Conservation (phyloP, 2,113 vertebrate genomes). For the Phalacrocorax aristotelis region DNA sequence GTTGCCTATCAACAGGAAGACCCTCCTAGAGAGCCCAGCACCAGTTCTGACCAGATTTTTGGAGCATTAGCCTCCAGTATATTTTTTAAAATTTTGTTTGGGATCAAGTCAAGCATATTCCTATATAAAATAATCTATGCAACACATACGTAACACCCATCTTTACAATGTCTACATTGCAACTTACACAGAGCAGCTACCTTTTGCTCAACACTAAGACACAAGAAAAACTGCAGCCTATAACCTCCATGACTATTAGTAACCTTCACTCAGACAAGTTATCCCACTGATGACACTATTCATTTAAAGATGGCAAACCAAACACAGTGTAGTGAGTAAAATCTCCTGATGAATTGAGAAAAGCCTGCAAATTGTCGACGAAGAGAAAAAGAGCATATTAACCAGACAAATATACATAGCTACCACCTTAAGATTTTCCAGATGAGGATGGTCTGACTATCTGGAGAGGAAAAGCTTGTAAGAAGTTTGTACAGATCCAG, state of each 20-base stretch:
- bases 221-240: background rate
- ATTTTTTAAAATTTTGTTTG: background rate
- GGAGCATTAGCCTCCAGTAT: background rate
- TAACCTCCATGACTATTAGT: background rate
- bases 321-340: background rate
- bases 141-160: rapidly evolving
- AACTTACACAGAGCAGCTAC: background rate
- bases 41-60: background rate
- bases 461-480: background rate
- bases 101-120: background rate
- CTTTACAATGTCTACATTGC: background rate
- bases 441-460: background rate
- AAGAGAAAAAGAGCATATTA: background rate
- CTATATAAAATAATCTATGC: background rate
- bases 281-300: background rate
- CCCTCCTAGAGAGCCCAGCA: background rate
- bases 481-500: background rate
- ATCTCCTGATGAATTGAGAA: rapidly evolving
- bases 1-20: background rate
- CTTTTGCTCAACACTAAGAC: background rate
- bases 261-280: background rate
- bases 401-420: background rate
- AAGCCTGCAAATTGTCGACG: background rate
- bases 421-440: background rate
- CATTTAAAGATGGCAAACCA: background rate